These are phyloP conservation scores for Cetonia aurata DNA, from an alignment of 2,888 invertebrate species.

Conservation along the genomic window DNA sequence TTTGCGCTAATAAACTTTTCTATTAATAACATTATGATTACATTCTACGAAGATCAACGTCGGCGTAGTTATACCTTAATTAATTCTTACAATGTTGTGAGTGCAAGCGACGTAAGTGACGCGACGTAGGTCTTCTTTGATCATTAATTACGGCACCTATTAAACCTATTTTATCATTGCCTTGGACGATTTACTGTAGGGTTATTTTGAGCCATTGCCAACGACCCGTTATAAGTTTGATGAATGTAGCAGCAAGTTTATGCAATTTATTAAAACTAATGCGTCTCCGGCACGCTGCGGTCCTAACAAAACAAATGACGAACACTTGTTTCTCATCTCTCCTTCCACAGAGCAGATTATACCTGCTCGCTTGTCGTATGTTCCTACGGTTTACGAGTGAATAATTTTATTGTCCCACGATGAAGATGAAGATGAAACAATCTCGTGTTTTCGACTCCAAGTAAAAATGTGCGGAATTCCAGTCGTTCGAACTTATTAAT, in stretches of 20 bases:
- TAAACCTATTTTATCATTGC: constrained; percentile 25
- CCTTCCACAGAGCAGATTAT: neutral
- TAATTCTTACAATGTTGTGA: neutral
- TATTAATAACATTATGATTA: too few species aligned
- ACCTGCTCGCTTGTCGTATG: constrained; percentile 2
- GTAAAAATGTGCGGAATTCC: constrained; percentile 7
- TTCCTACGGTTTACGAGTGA: neutral
- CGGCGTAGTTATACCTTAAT: neutral
- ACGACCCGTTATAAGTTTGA: constrained; percentile 27
- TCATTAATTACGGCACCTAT: constrained; percentile 19
- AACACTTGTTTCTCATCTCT: constrained; percentile 36
- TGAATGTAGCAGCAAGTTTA: constrained; percentile 38
- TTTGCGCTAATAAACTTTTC: too few species aligned
- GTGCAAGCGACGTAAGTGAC: constrained; percentile 1
- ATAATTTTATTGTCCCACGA: constrained; percentile 13
- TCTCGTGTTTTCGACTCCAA: neutral
- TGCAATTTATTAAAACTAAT: constrained; percentile 42
- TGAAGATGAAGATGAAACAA: constrained; percentile 8
- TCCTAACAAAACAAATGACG: constrained; percentile 36
- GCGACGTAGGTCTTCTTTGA: constrained; percentile 5
- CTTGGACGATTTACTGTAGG: constrained; percentile 12
- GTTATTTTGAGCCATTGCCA: constrained; percentile 15
- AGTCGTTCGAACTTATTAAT: constrained; percentile 28
- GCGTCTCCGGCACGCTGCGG: constrained; percentile 28
- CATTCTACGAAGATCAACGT: too few species aligned